Percentiles rank a stretch among this genome's conserved stretches.
phyloP scores from a whole-genome alignment of 2,797 vertebrate genomes.

The Intellagama lesueurii region DNA sequence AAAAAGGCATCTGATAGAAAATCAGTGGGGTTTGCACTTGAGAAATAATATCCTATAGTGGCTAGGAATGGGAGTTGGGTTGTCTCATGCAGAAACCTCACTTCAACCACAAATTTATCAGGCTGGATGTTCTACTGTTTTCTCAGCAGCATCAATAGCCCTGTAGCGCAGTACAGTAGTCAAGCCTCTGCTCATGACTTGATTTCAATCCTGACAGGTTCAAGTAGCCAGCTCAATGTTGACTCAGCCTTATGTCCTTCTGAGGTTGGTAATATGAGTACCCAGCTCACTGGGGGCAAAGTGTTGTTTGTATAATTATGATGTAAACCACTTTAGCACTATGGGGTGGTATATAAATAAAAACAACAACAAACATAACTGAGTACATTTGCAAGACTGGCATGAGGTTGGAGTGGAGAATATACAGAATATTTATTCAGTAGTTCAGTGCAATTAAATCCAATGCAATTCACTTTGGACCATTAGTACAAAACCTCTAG shows the following conservation, averaged over 20 bases:
- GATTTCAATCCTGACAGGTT: too few relatives aligned
- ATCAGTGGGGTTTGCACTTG: background rate
- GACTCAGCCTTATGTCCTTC: too few relatives aligned
- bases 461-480: background rate
- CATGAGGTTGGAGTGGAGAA: background rate
- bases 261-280: too few relatives aligned
- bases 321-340: too few relatives aligned
- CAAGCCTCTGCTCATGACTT: too few relatives aligned
- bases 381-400: background rate
- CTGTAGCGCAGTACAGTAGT: too few relatives aligned
- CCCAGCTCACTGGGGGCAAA: too few relatives aligned
- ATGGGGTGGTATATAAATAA: too few relatives aligned
- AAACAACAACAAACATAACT: background rate
- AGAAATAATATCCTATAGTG: background rate
- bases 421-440: background rate
- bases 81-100: background rate
- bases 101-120: background rate
- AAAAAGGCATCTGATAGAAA: conserved; percentile 16
- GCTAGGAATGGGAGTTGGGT: background rate
- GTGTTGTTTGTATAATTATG: too few relatives aligned
- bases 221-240: too few relatives aligned
- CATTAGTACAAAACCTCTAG: background rate
- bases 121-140: background rate
- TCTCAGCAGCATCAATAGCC: background rate
- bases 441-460: background rate